A percentile compares a stretch with the other conserved stretches of the same genome.
Evolutionary conservation across 2,888 invertebrate genomes (phyloP).

Genomic region (Drosophila pseudotalamancana): DNA sequence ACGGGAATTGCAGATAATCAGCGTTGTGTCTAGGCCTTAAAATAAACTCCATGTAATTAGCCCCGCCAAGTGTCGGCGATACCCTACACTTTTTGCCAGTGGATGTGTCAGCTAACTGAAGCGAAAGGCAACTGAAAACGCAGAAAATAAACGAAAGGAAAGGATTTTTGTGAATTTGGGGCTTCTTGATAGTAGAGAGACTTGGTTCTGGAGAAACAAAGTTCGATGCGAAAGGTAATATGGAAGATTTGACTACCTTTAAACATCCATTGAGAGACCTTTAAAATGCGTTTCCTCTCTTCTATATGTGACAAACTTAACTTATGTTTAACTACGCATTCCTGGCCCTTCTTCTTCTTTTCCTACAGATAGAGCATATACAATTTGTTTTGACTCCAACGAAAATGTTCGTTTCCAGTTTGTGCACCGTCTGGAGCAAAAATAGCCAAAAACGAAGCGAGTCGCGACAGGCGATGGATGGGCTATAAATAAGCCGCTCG

Average conservation of each 20-base stretch:
- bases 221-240: no score
- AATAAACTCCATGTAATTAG: conserved; percentile 80
- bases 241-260: no score
- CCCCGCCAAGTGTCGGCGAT: conserved; percentile 60
- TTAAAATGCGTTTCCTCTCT: no score
- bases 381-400: conserved; percentile 1
- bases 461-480: conserved; percentile 77
- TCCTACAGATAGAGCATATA: conserved; percentile 31
- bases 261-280: no score
- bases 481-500: conserved; percentile 70
- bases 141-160: no score
- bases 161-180: background rate
- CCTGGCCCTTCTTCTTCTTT: no score
- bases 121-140: background rate
- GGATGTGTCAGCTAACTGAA: background rate
- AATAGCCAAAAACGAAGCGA: conserved; percentile 61
- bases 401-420: conserved; percentile 47
- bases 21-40: conserved; percentile 75
- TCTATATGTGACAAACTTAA: background rate
- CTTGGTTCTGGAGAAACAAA: no score
- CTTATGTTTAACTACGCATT: no score
- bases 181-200: no score
- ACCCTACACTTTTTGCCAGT: background rate
- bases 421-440: conserved; percentile 70
- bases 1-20: conserved; percentile 78